Base-by-base conservation (phyloP, 2,888 invertebrate species). In the Sthenelais limicola region DNA sequence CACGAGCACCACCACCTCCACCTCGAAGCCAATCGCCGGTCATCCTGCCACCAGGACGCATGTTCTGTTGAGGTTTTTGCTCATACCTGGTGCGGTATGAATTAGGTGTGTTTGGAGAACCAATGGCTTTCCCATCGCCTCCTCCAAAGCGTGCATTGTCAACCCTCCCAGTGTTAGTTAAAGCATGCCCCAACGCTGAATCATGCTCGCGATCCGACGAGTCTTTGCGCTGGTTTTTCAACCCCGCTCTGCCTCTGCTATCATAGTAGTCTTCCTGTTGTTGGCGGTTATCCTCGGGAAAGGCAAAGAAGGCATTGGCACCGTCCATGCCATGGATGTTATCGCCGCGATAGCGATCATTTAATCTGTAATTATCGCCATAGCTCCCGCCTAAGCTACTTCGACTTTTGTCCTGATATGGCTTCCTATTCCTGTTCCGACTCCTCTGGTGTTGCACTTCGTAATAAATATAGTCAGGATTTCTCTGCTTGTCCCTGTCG, bases 371-470 rank as follows among this genome's bases (percentile, higher is more conserved):
- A 7, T 7, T 24, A 12, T 51, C 51, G 1, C 56, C 56, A 18
- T 33, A 35, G 5, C 7, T 18, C 18, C 54, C 54, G 26, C n/a
- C 54, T 24, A n/a, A 24, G 7, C 56, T 35, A 18, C 4, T 2
- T 1, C 2, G 38, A 24, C 49, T 1, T 21, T 3, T 1, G 43
- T 43, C 43, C 24, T 30, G 43, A 30, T 18, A 15, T 26, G 33
- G 56, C 26, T 49, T 73, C 38, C 56, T 66, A 52, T 58, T 28
- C 7, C 72, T 49, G 51, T 75, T 73, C 18, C 76, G 24, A 56
- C 68, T 73, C 30, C 76, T 12, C 68, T 76, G 76, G 28, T 76
- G 75, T 18, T 51, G 35, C 2, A 76, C 74, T 35, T 76, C 73
- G 32, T 76, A 43, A 47, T 76, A 75, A 49, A 76, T 74, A 43